Conservation (phyloP, 2,797 vertebrate species). For the Alectoris magna region DNA sequence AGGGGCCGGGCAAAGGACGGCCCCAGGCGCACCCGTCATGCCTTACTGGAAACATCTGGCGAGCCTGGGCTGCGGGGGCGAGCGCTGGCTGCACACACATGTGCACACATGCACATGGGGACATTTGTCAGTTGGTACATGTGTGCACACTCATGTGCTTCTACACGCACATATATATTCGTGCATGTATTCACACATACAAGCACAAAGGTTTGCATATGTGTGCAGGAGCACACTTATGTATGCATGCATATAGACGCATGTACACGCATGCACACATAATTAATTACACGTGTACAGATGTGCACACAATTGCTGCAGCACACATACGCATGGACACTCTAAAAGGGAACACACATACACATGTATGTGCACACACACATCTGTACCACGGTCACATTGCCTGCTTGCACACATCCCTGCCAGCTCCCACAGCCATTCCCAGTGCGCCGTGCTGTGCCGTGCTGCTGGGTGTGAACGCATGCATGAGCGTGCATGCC, state of each 20-base stretch:
- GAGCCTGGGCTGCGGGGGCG: not conserved
- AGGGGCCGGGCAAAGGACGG: conserved; percentile 37
- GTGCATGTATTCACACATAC: not conserved
- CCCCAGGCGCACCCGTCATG: not conserved
- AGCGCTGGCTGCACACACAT: not conserved
- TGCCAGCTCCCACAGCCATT: fast-evolving
- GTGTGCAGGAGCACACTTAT: not conserved
- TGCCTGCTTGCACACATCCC: fast-evolving
- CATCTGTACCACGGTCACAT: not conserved
- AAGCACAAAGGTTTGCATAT: not conserved
- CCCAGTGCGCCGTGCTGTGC: not conserved
- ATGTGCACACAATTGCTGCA: not conserved
- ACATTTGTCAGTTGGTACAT: not conserved
- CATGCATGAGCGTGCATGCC: fast-evolving
- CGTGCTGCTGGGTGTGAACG: not conserved
- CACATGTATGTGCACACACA: not conserved
- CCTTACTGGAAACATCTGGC: conserved; percentile 70
- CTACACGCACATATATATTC: fast-evolving
- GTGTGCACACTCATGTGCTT: not conserved
- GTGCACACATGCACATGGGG: not conserved
- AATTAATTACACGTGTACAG: not conserved
- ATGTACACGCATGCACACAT: not conserved
- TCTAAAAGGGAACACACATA: not conserved
- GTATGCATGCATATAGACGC: fast-evolving
- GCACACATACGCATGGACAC: not conserved